These are phyloP conservation scores for Elysia chlorotica DNA, from an alignment of 1,140 invertebrate genomes.

Conservation along the genomic window DNA sequence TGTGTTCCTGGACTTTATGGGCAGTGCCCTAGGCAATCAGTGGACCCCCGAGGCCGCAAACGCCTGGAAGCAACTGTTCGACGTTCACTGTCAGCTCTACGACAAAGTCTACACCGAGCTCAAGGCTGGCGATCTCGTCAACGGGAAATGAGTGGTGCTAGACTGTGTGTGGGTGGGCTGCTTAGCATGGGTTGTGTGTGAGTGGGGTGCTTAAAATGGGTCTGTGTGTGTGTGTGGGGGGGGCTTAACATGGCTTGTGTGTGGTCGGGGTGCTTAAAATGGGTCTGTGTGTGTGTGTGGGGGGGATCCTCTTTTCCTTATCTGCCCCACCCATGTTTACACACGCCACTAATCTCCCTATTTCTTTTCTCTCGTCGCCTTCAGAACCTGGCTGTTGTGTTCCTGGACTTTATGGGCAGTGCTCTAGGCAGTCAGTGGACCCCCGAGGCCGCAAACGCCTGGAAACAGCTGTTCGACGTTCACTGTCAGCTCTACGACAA, in stretches of 20 bases:
- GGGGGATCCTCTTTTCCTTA: background rate
- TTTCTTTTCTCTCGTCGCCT: background rate
- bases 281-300: background rate
- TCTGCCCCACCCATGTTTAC: background rate
- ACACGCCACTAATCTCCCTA: background rate
- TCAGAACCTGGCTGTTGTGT: constrained; percentile 1
- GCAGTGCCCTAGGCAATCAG: background rate
- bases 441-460: background rate
- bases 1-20: constrained; percentile 4
- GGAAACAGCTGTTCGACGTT: background rate
- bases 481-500: too few relatives aligned
- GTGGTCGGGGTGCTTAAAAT: background rate
- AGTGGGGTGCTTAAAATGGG: background rate
- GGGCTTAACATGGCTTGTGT: background rate
- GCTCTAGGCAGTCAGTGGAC: background rate
- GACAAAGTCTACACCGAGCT: too few relatives aligned
- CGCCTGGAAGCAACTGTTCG: constrained; percentile 4
- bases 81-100: too few relatives aligned
- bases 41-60: background rate
- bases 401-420: background rate
- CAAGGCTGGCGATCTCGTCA: too few relatives aligned
- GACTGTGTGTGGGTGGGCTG: too few relatives aligned
- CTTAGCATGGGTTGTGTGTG: too few relatives aligned
- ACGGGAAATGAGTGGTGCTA: too few relatives aligned
- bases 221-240: background rate